These are phyloP conservation scores for Naso thynnoides DNA, from an alignment of 2,797 vertebrate genomes.

Conservation along the genomic window DNA sequence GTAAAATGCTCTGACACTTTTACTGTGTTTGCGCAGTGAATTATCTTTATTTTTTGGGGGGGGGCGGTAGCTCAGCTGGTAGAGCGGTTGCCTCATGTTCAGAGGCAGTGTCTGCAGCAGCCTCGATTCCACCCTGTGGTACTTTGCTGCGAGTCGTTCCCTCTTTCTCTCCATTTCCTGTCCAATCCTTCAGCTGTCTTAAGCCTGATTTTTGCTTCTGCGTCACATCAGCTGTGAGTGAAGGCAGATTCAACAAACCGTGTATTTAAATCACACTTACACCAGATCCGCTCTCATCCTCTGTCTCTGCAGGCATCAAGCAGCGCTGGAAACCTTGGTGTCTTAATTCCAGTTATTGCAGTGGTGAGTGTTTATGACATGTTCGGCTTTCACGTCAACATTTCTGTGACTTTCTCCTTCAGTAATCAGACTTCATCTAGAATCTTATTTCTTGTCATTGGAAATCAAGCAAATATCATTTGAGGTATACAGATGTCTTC, in stretches of 20 bases:
- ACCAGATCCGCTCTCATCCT: neutral
- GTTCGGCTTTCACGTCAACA: neutral
- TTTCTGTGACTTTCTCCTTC: neutral
- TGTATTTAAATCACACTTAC: neutral
- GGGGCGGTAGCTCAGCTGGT: too few species aligned
- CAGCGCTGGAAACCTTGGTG: conserved; percentile 98
- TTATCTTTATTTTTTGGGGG: too few species aligned
- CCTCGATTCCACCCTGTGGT: too few species aligned
- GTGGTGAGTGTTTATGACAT: conserved; percentile 89
- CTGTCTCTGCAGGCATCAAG: conserved; percentile 90
- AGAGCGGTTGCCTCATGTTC: too few species aligned
- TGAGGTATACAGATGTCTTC: neutral
- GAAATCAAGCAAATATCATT: neutral
- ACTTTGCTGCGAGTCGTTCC: too few species aligned
- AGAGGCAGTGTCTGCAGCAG: too few species aligned
- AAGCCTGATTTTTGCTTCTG: too few species aligned
- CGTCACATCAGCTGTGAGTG: too few species aligned
- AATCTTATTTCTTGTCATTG: neutral
- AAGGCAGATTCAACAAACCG: neutral
- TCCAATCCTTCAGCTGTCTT: too few species aligned
- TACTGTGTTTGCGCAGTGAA: too few species aligned
- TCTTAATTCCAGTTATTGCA: conserved; percentile 97
- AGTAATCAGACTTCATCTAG: neutral
- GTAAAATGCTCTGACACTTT: too few species aligned
- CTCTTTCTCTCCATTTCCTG: too few species aligned